A percentile compares a stretch with the other conserved stretches of the same genome.
phyloP scores from a whole-genome alignment of 2,888 invertebrate species.

The Cancer borealis region DNA sequence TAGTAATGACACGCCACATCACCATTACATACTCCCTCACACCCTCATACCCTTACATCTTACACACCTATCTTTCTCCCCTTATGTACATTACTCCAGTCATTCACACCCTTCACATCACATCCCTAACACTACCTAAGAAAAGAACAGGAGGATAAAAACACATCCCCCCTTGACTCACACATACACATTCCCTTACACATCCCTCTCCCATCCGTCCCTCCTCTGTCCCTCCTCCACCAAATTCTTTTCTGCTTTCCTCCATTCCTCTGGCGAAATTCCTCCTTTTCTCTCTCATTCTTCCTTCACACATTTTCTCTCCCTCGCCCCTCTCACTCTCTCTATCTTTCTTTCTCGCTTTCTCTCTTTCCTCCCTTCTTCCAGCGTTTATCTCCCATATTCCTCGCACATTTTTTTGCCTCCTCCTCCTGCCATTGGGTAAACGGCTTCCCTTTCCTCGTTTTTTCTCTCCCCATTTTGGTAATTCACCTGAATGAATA shows the following conservation, averaged over 20 bases:
- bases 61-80: no score
- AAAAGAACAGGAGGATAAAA: background rate
- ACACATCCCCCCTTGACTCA: background rate
- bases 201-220: background rate
- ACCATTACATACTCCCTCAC: no score
- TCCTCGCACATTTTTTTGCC: background rate
- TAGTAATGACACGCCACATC: no score
- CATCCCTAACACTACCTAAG: background rate
- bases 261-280: constrained; percentile 5
- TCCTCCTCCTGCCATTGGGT: background rate
- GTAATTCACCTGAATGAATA: no score
- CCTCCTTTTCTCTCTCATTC: background rate
- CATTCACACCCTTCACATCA: background rate
- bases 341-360: background rate
- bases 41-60: no score
- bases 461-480: background rate
- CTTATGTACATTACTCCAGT: background rate
- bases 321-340: background rate
- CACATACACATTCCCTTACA: background rate
- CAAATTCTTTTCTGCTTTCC: background rate
- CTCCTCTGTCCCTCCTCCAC: constrained; percentile 18
- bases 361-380: background rate
- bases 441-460: background rate
- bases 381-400: background rate
- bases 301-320: background rate